phyloP scores from a whole-genome alignment of 2,797 vertebrate genomes.

The Enteromius viviparus region DNA sequence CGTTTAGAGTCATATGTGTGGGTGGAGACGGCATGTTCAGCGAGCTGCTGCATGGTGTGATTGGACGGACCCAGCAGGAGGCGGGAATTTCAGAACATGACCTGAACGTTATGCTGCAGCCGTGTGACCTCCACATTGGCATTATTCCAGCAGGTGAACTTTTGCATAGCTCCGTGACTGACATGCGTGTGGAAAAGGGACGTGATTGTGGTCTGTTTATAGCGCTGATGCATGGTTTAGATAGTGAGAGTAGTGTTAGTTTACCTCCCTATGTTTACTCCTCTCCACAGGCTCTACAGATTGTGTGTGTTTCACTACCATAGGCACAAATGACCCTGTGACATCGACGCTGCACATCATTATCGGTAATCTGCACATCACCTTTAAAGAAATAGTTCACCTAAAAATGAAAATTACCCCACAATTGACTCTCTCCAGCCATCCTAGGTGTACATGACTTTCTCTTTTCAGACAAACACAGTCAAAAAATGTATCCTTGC shows the following conservation, averaged over 20 bases:
- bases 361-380: constrained; percentile 71
- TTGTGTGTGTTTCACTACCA: constrained; percentile 83
- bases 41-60: constrained; percentile 84
- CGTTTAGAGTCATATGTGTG: constrained; percentile 82
- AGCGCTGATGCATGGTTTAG: neutral
- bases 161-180: constrained; percentile 4
- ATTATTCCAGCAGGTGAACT: constrained; percentile 84
- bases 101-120: constrained; percentile 70
- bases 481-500: no score
- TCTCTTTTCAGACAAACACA: no score
- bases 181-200: constrained; percentile 4
- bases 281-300: constrained; percentile 79
- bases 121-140: constrained; percentile 83
- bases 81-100: constrained; percentile 78
- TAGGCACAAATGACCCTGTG: constrained; percentile 81
- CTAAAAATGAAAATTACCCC: no score
- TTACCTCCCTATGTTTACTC: constrained; percentile 25
- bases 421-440: no score
- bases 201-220: constrained; percentile 15
- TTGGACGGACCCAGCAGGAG: constrained; percentile 82
- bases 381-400: neutral
- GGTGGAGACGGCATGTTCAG: constrained; percentile 88
- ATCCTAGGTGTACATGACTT: no score
- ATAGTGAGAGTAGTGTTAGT: constrained; percentile 13
- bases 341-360: constrained; percentile 84